phyloP scores from a whole-genome alignment of 2,113 vertebrate genomes.

The Etheostoma spectabile region DNA sequence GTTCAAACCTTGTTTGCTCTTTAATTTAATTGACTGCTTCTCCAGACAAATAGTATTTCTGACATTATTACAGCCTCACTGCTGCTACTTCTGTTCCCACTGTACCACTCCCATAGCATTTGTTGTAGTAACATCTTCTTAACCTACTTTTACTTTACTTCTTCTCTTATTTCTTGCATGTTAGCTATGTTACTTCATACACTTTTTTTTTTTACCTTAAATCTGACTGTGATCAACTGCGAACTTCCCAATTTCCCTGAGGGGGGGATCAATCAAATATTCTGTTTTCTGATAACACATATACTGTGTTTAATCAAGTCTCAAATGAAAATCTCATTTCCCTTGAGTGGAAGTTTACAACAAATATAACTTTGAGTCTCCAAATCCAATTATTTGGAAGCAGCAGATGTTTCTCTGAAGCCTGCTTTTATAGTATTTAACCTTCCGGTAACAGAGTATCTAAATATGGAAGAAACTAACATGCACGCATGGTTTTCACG shows the following conservation, averaged over 20 bases:
- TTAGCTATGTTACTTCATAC: no score
- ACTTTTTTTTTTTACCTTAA: no score
- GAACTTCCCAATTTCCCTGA: no score
- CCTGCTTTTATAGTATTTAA: background rate
- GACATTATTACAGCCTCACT: no score
- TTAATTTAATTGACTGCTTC: conserved; percentile 56
- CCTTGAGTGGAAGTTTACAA: background rate
- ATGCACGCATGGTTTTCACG: background rate
- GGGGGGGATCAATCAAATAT: no score
- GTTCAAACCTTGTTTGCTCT: conserved; percentile 27
- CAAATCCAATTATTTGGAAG: background rate
- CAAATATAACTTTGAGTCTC: background rate
- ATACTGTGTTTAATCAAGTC: conserved; percentile 33
- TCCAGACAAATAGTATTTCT: conserved; percentile 13
- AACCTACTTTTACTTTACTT: no score
- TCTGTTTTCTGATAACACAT: background rate
- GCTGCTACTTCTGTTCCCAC: no score
- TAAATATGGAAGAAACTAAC: background rate
- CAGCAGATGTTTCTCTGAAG: background rate
- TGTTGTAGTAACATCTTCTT: no score
- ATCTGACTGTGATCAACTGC: no score
- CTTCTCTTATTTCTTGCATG: no score
- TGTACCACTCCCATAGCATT: no score
- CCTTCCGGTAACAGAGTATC: background rate
- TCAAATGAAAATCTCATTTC: conserved; percentile 35